Evolutionary conservation across 2,113 vertebrate genomes (phyloP).

Genomic region (Oryzias woworae): DNA sequence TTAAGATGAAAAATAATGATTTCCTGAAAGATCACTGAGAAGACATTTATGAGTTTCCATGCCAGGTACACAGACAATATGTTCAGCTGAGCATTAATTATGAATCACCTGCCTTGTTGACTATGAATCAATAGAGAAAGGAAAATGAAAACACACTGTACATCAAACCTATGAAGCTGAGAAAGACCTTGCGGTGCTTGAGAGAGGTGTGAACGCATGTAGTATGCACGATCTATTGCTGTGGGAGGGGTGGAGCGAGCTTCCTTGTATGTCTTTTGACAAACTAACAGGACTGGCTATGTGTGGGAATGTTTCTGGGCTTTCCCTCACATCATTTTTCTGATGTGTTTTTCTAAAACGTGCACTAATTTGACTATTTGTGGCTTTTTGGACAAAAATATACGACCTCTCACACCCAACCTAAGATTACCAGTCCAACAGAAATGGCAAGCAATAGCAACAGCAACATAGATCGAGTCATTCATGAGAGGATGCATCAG

Average conservation of each 20-base stretch:
- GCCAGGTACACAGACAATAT: conserved; percentile 20
- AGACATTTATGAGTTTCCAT: too few relatives aligned
- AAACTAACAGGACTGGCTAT: conserved; percentile 30
- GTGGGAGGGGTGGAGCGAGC: conserved; percentile 4
- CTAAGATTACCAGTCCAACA: too few relatives aligned
- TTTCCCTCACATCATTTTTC: conserved; percentile 22
- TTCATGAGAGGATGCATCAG: too few relatives aligned
- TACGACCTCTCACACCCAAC: too few relatives aligned
- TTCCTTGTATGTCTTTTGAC: conserved; percentile 25
- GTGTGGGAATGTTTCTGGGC: not conserved
- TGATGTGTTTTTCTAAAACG: conserved; percentile 16
- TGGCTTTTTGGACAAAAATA: conserved; percentile 44
- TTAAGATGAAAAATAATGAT: not conserved
- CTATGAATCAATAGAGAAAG: conserved; percentile 44
- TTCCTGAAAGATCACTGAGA: too few relatives aligned
- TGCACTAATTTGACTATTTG: too few relatives aligned
- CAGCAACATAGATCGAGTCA: too few relatives aligned
- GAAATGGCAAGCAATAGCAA: too few relatives aligned
- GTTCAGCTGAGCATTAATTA: conserved; percentile 60
- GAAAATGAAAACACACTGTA: conserved; percentile 41
- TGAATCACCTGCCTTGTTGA: conserved; percentile 59
- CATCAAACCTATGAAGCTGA: conserved; percentile 11
- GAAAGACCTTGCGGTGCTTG: conserved; percentile 35
- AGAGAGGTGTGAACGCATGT: conserved; percentile 10
- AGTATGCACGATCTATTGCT: conserved; percentile 20